Evolutionary conservation across 2,888 invertebrate species (phyloP).

Genomic region (Heteromyza rotundicornis): DNA sequence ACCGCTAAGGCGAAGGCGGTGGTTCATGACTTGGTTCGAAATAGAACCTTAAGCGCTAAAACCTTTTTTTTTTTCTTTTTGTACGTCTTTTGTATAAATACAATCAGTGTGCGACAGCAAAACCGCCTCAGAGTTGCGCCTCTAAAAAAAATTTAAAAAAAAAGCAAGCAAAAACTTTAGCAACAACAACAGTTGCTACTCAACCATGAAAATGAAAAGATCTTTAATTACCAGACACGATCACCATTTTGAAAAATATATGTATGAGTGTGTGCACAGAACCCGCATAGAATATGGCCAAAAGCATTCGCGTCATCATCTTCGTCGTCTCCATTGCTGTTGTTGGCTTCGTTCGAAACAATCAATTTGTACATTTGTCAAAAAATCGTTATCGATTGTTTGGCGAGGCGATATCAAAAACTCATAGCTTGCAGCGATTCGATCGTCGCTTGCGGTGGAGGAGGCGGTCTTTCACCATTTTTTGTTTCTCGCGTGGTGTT

Average conservation of each 20-base stretch:
- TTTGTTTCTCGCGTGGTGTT: not conserved
- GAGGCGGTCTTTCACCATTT: conserved; percentile 16
- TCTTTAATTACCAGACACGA: conserved; percentile 16
- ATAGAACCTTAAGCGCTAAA: not conserved
- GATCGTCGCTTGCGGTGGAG: conserved; percentile 17
- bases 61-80: no score
- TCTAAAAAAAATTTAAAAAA: not conserved
- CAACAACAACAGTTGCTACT: not conserved
- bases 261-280: not conserved
- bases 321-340: conserved; percentile 1
- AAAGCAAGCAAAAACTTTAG: not conserved
- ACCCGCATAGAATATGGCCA: not conserved
- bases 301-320: not conserved
- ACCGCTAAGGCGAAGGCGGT: no score
- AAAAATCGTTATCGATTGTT: conserved; percentile 28
- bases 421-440: not conserved
- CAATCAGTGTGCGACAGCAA: conserved; percentile 1
- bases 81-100: no score
- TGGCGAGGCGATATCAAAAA: conserved; percentile 16
- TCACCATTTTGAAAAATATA: conserved; percentile 10
- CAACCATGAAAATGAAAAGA: conserved; percentile 11
- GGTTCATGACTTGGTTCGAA: not conserved
- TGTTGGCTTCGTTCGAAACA: conserved; percentile 10
- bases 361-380: conserved; percentile 32
- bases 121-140: not conserved